Conservation (phyloP, 2,113 vertebrate species). For the Rostratula benghalensis region DNA sequence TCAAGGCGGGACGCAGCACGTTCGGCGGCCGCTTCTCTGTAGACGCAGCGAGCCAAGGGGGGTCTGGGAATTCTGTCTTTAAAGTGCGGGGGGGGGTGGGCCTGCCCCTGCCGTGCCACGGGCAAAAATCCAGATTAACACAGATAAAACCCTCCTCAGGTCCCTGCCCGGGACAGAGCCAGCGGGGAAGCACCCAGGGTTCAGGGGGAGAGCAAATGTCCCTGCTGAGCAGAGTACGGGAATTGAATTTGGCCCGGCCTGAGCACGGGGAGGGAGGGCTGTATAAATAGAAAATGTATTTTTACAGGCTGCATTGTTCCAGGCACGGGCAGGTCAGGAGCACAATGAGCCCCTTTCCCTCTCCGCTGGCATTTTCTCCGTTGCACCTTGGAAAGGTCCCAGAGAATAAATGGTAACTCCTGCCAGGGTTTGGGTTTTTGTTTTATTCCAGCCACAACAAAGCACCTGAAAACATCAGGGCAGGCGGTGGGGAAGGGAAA, state of each 20-base stretch:
- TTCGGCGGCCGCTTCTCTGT: not conserved
- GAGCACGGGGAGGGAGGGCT: not conserved
- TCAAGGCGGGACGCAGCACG: rapidly evolving
- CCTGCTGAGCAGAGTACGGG: not conserved
- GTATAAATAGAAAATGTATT: not conserved
- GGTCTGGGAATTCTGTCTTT: not conserved
- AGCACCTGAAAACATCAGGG: not conserved
- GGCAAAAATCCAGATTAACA: not conserved
- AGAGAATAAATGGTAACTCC: not conserved
- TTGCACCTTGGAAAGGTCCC: slow-evolving; percentile 38
- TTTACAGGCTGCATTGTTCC: not conserved
- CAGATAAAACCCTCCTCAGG: not conserved
- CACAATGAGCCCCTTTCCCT: slow-evolving; percentile 24
- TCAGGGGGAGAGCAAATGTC: not conserved
- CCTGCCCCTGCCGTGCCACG: not conserved
- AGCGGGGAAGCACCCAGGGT: rapidly evolving
- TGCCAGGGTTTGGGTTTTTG: not conserved
- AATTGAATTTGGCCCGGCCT: not conserved
- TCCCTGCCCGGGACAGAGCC: rapidly evolving
- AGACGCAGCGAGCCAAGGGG: not conserved
- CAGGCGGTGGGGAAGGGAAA: not conserved
- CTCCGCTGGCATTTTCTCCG: not conserved
- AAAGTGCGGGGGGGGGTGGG: not conserved
- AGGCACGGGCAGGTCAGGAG: not conserved
- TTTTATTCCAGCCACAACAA: slow-evolving; percentile 18